phyloP scores from a whole-genome alignment of 2,888 invertebrate genomes.

The Sinohyriopsis cumingii region DNA sequence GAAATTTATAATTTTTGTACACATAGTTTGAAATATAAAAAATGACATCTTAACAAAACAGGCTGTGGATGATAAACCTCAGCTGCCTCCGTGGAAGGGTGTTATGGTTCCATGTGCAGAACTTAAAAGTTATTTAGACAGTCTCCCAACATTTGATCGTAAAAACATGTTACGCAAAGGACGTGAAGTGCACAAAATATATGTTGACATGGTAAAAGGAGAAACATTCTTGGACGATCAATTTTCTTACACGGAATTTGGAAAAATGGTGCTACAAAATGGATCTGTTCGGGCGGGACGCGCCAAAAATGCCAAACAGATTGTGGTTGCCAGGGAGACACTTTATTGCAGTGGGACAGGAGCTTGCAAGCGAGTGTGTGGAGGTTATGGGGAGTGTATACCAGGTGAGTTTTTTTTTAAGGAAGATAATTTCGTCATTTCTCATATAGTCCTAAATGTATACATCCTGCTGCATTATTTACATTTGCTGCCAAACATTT shows the following conservation, averaged over 20 bases:
- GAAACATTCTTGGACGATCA: conserved; percentile 62
- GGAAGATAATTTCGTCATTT: background rate
- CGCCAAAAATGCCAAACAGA: conserved; percentile 63
- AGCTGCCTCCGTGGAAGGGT: conserved; percentile 52
- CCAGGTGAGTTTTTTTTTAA: conserved; percentile 42
- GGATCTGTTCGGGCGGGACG: conserved; percentile 61
- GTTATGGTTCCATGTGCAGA: conserved; percentile 59
- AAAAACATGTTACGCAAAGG: conserved; percentile 64
- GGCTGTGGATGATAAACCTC: conserved; percentile 2
- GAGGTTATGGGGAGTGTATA: conserved; percentile 59
- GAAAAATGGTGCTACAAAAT: conserved; percentile 59
- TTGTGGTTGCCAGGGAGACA: conserved; percentile 63
- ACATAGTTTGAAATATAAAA: too few relatives aligned
- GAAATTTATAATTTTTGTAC: too few relatives aligned
- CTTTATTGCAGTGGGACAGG: conserved; percentile 63
- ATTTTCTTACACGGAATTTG: conserved; percentile 62
- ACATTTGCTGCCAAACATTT: background rate
- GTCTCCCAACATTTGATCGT: conserved; percentile 55
- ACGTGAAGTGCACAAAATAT: conserved; percentile 62
- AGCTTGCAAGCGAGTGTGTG: conserved; percentile 60
- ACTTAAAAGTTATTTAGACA: conserved; percentile 56
- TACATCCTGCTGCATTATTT: background rate
- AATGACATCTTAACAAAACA: background rate
- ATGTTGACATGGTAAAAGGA: conserved; percentile 61
- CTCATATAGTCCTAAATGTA: background rate